Conservation (phyloP, 2,113 vertebrate species). For the Bostrychus sinensis region DNA sequence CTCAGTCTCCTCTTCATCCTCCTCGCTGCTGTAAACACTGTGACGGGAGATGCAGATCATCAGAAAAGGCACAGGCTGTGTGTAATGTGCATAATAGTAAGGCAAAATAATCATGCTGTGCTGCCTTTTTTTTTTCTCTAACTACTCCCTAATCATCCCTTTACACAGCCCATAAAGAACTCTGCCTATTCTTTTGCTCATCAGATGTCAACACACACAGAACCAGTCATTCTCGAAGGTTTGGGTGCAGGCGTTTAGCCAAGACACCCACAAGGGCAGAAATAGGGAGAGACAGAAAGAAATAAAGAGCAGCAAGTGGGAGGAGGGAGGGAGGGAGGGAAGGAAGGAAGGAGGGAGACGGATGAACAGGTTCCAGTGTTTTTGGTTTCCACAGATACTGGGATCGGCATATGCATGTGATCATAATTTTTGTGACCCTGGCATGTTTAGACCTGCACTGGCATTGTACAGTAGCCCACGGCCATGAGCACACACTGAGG, state of each 20-base stretch:
- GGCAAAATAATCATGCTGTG: slow-evolving; percentile 43
- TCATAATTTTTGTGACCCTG: slow-evolving; percentile 82
- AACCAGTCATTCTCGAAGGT: slow-evolving; percentile 91
- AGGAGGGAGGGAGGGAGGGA: slow-evolving; percentile 7
- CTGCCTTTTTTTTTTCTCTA: slow-evolving; percentile 30
- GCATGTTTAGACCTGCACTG: slow-evolving; percentile 92
- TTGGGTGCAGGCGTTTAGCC: slow-evolving; percentile 82
- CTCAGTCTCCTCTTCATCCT: slow-evolving; percentile 96
- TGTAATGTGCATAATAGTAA: slow-evolving; percentile 28
- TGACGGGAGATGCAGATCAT: slow-evolving; percentile 19
- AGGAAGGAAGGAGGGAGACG: slow-evolving; percentile 47
- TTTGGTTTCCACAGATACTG: slow-evolving; percentile 99
- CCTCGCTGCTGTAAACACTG: slow-evolving; percentile 98
- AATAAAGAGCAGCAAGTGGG: slow-evolving; percentile 19
- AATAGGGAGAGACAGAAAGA: slow-evolving; percentile 21
- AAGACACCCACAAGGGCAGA: slow-evolving; percentile 67
- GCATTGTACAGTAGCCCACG: slow-evolving; percentile 80
- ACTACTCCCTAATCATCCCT: slow-evolving; percentile 58
- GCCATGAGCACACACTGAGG: slow-evolving; percentile 84
- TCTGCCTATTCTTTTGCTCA: slow-evolving; percentile 56
- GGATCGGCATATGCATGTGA: slow-evolving; percentile 85
- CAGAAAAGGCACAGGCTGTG: slow-evolving; percentile 14
- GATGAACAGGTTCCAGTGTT: slow-evolving; percentile 97
- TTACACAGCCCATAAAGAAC: slow-evolving; percentile 53
- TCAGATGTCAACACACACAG: slow-evolving; percentile 68